phyloP scores from a whole-genome alignment of 2,797 vertebrate genomes.

The Hipposideros larvatus region DNA sequence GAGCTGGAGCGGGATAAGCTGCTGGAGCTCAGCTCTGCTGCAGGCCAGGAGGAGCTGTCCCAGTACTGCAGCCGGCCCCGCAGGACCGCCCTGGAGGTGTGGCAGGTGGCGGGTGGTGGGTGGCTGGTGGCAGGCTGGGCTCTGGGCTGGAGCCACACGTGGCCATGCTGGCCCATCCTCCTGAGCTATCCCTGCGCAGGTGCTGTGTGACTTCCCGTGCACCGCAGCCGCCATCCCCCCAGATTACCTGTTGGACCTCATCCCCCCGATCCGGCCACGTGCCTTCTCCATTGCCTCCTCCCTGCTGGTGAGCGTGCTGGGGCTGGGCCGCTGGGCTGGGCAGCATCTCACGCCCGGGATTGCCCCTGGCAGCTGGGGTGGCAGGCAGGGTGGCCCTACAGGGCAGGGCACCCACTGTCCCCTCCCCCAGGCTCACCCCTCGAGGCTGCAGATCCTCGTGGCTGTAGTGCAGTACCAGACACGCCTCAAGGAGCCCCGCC shows the following conservation, averaged over 20 bases:
- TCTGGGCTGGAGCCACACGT: accelerated
- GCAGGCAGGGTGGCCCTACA: accelerated
- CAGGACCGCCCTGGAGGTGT: constrained; percentile 94
- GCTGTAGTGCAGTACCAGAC: constrained; percentile 96
- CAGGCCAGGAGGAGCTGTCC: constrained; percentile 94
- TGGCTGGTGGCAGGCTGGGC: accelerated
- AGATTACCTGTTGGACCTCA: constrained; percentile 94
- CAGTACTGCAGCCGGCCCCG: constrained; percentile 94
- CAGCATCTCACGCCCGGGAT: accelerated
- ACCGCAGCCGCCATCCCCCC: constrained; percentile 90
- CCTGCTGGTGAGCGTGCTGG: constrained; percentile 87
- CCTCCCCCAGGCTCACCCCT: constrained; percentile 89
- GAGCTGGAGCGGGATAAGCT: constrained; percentile 95
- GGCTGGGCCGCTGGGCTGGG: too few relatives aligned
- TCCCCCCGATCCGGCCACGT: constrained; percentile 94
- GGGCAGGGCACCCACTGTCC: accelerated
- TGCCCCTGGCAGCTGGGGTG: accelerated
- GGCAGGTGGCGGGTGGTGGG: accelerated
- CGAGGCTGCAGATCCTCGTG: constrained; percentile 93
- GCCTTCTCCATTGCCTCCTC: constrained; percentile 98
- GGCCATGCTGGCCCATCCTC: accelerated
- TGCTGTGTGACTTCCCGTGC: constrained; percentile 94
- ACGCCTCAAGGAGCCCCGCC: constrained; percentile 90
- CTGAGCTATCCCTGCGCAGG: constrained; percentile 85
- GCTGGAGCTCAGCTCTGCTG: constrained; percentile 92